Evolutionary conservation across 2,888 invertebrate genomes (phyloP), one percentile per base, ranked within the genome.

Genomic region (Corythucha ciliata): DNA sequence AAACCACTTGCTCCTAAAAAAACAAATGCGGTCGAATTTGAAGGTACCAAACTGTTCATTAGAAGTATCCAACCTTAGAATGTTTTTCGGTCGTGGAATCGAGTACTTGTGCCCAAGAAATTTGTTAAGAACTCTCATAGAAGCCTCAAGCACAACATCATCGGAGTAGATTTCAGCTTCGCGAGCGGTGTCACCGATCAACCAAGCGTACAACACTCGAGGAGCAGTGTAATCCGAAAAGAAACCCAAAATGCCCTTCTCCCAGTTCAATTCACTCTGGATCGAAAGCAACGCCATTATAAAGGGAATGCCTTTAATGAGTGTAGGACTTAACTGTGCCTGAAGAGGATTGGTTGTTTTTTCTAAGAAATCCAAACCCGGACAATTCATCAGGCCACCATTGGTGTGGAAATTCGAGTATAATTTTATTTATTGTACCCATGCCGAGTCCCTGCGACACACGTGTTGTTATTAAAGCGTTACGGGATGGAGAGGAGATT

Each of bases 341-440:
- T 33, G 33, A 33, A 5, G 3, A 7, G 33, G 33, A 16, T 16
- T 33, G 14, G 33, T 33, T 33, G 33, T 18, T 16, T 5, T 33
- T 7, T 33, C 8, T 33, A 1, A 52, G 16, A 5, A 52, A 27
- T 20, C 46, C 39, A 24, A 78, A 75, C 1, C 76, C 76, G 36
- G 69, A 68, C 62, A 69, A 69, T 48, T 72, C 69, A 4, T 65
- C 63, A 0, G 70, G 67, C 82, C 83, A 83, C 79, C 83, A 83
- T 3, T 70, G 68, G 7, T 70, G 63, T 0, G 76, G 69, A 64
- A 80, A 86, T 26, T 72, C 69, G 1, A 86, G 59, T 42, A 77
- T 74, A 22, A 85, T 74, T 68, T 86, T 86, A 54, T 77, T 74
- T 1, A 80, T 77, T 1, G 74, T 73, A 0, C 83, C 84, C 58